Conservation (phyloP, 2,113 vertebrate species). For the Cardinalis cardinalis region DNA sequence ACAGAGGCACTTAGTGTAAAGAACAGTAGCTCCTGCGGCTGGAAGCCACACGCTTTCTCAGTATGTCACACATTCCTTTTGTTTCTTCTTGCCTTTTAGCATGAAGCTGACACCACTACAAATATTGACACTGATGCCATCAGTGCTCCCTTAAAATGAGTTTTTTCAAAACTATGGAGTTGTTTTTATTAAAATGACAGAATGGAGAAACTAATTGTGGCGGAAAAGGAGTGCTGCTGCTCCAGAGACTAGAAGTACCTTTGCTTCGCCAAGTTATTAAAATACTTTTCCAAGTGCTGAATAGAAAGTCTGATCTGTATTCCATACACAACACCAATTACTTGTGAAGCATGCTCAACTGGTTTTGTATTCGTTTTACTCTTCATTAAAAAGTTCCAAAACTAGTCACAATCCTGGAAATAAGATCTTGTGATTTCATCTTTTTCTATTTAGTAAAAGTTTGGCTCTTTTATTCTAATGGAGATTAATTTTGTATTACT, state of each 20-base stretch:
- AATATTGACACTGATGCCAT: not conserved
- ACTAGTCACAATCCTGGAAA: constrained; percentile 21
- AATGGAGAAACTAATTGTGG: constrained; percentile 32
- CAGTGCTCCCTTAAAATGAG: not conserved
- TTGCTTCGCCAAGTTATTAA: constrained; percentile 48
- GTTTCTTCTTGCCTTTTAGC: not conserved
- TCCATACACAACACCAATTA: constrained; percentile 41
- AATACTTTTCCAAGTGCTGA: constrained; percentile 54
- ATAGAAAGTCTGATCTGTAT: constrained; percentile 43
- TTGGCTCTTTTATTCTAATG: not conserved
- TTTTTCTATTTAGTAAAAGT: constrained; percentile 9
- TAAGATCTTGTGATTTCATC: constrained; percentile 29
- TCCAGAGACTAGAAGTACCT: constrained; percentile 30
- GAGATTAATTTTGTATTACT: not conserved
- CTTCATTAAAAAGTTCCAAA: constrained; percentile 38
- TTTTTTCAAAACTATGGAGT: constrained; percentile 1
- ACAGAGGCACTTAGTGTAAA: constrained; percentile 2
- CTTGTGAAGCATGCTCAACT: not conserved
- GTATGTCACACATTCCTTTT: not conserved
- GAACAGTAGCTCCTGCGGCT: not conserved
- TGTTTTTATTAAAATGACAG: constrained; percentile 16
- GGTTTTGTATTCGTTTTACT: constrained; percentile 27
- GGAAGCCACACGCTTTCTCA: not conserved
- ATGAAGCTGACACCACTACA: not conserved
- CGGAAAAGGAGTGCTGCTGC: constrained; percentile 12